Base-by-base conservation (phyloP, 2,888 invertebrate species). In the Cacoxenus indagator region DNA sequence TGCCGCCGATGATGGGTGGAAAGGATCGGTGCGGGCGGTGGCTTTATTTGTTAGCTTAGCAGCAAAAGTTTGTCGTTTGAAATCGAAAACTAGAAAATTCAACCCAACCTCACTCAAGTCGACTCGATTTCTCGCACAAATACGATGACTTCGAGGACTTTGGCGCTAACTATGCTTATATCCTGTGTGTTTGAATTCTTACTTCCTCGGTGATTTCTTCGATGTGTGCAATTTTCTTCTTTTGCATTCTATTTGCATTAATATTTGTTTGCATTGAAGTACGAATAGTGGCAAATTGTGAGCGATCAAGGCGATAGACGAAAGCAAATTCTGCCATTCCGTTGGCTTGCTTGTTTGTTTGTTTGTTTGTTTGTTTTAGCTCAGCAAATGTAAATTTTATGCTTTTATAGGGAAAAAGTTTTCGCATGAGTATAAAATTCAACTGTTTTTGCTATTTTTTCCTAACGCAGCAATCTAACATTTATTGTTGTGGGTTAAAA, bases 401-500 rank as follows among this genome's bases (percentile, higher is more conserved):
- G 83, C 80, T 76, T 73, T 79, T 76, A 80, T 75, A 83, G 80
- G 75, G 73, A 71, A 81, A 80, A 81, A 82, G 75, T 80, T 80
- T 83, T 83, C 82, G 81, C 80, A 83, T 83, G 76, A 83, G 83
- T 76, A 78, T 78, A 75, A 74, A 77, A 45, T 45, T 62, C 29
- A 19, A 62, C 43, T 45, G 45, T 43, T 62, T 62, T 43, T 27
- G 11, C 61, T 62, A 26, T 45, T 62, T 51, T 51, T 22, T 37
- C 14, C 14, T 37, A 11, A 11, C 14, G 8, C 22, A 22, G 59
- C 45, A 75, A 81, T 74, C 78, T 81, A 81, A 83, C 80, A 83
- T 81, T 83, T 81, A 81, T 81, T 81, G 83, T 81, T 81, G 83
- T 83, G 82, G 83, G 75, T 82, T 81, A 78, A 81, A 83, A 81